Base-by-base conservation (phyloP, 2,888 invertebrate genomes). In the Entomobrya multifasciata region DNA sequence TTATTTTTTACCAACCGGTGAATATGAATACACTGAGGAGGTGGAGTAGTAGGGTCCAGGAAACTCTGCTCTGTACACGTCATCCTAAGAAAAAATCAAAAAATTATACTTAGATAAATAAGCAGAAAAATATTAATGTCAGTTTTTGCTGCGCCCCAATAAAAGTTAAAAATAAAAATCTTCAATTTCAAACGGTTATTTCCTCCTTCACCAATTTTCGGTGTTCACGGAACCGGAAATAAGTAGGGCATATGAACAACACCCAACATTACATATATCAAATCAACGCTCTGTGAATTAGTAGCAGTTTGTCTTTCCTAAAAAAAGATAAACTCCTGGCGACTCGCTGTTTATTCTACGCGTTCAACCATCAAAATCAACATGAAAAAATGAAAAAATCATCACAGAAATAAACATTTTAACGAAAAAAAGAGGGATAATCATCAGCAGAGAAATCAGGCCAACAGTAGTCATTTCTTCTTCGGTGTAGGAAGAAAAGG, bases 11-110 rank as follows among this genome's bases (percentile, higher is more conserved):
- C 80, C 88, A 88, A 91, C 91, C 87, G 91, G 91, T 87, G 91
- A 90, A 82, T 91, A 91, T 70, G 91, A 91, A 83, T 91, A 90
- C 22, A 91, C 89, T 27, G 91, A 91, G 27, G 91, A 91, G 62
- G 87, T 90, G 44, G 91, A 90, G 70, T 91, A 91, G 81, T 89
- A 91, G 74, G 90, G 89, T 88, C 90, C 89, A 72, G 90, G 90
- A 79, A 90, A 89, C 81, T 91, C 91, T 82, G 90, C 88, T 86
- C 89, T 88, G 88, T 89, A 91, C 15, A 77, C 84, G 62, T 91
- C 91, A 78, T 91, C 91, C 91, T 91, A 86, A 30, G 80, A 72
- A 49, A 77, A 77, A 62, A 65, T 0, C 62, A 36, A 72, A 15
- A 52, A 70, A 57, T 27, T 27, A n/a, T 22, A 27, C 57, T n/a